Evolutionary conservation across 2,113 vertebrate genomes (phyloP).

Genomic region (Podilymbus podiceps): DNA sequence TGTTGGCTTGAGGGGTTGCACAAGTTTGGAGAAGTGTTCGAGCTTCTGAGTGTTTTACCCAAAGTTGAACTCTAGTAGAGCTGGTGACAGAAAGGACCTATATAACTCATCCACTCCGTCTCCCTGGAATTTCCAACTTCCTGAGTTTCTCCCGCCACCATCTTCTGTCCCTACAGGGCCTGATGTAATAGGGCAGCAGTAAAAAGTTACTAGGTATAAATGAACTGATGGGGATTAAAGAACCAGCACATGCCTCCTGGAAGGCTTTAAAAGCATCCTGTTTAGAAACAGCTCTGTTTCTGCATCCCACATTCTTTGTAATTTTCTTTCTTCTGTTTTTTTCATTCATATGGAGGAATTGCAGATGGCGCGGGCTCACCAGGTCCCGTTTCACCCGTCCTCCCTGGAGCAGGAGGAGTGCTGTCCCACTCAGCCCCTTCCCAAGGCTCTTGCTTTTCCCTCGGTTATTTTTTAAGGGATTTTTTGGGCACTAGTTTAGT

Average conservation of each 20-base stretch:
- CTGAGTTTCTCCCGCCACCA: not conserved
- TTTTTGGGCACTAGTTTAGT: not conserved
- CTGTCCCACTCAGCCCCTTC: not conserved
- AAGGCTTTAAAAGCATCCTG: constrained; percentile 68
- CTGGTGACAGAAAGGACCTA: not conserved
- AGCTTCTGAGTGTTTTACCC: not conserved
- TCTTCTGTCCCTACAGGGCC: not conserved
- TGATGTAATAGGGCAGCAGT: constrained; percentile 59
- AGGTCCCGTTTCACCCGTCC: not conserved
- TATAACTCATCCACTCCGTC: not conserved
- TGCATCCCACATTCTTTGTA: constrained; percentile 11
- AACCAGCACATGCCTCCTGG: constrained; percentile 57
- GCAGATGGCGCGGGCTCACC: not conserved
- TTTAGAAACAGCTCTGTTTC: constrained; percentile 53
- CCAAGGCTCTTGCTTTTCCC: not conserved
- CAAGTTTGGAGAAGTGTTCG: not conserved
- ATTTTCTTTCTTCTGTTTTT: constrained; percentile 9
- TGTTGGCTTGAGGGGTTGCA: not conserved
- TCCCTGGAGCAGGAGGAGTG: not conserved
- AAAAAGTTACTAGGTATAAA: constrained; percentile 71
- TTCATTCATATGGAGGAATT: not conserved
- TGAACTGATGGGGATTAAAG: constrained; percentile 73
- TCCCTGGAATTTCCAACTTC: constrained; percentile 26
- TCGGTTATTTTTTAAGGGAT: too few species aligned
- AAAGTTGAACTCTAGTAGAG: not conserved